Evolutionary conservation across 1,140 invertebrate genomes (phyloP).

Genomic region (Drosophila prosaltans): DNA sequence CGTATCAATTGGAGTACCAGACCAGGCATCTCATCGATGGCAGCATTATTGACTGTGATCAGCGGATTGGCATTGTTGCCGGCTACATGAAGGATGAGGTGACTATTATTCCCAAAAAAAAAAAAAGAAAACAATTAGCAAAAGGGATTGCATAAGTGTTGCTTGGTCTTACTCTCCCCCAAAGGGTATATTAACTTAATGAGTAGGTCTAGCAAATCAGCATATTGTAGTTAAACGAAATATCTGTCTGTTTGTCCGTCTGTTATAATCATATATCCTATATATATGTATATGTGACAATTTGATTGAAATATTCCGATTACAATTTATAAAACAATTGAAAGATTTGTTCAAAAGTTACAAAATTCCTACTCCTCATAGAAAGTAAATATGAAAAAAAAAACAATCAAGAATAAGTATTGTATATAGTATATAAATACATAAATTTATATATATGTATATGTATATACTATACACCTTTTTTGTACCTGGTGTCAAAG

Average conservation of each 20-base stretch:
- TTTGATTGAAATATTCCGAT: too few species aligned
- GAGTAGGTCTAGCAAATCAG: not conserved
- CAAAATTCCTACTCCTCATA: too few species aligned
- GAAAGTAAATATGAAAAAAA: too few species aligned
- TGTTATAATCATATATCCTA: too few species aligned
- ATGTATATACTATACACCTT: not conserved
- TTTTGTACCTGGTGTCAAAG: not conserved
- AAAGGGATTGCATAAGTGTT: not conserved
- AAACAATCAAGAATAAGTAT: too few species aligned
- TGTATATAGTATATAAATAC: not conserved
- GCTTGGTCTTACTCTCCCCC: not conserved
- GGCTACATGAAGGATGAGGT: constrained; percentile 94
- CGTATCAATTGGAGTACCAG: constrained; percentile 91
- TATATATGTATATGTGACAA: too few species aligned
- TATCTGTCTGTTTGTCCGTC: too few species aligned
- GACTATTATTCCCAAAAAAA: constrained; percentile 82
- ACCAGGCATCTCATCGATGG: constrained; percentile 93
- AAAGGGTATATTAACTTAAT: not conserved
- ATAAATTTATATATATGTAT: not conserved
- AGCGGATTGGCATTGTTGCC: constrained; percentile 92
- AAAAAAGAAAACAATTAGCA: not conserved
- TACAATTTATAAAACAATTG: too few species aligned
- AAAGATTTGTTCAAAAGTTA: too few species aligned
- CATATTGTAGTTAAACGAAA: too few species aligned
- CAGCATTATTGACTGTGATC: constrained; percentile 92